These are phyloP conservation scores for Petrocephalus schoutedeni DNA, from an alignment of 2,797 vertebrate genomes.

Conservation along the genomic window DNA sequence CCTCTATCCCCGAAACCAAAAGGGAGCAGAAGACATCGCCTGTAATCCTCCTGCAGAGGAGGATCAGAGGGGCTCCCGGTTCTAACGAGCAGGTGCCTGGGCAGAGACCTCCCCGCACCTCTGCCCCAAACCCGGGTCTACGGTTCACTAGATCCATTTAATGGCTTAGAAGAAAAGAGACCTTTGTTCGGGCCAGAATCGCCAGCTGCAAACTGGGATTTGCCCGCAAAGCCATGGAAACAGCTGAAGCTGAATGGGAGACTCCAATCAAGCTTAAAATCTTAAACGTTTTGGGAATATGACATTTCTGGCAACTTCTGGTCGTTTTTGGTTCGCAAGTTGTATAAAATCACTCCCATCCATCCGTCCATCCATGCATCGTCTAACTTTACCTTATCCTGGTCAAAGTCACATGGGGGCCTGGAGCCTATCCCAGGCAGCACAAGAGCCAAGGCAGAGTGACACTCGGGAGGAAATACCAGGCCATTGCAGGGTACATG, in stretches of 20 bases:
- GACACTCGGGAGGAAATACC: not conserved
- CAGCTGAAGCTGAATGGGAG: slow-evolving; percentile 23
- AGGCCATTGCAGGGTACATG: not conserved
- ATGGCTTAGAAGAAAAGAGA: slow-evolving; percentile 46
- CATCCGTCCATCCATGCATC: not conserved
- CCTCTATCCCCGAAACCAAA: slow-evolving; percentile 31
- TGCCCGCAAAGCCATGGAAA: slow-evolving; percentile 20
- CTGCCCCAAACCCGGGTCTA: slow-evolving; percentile 37
- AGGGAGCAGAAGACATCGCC: slow-evolving; percentile 15
- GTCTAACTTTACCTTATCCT: not conserved
- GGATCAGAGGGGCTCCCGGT: slow-evolving; percentile 34
- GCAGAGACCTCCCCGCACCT: slow-evolving; percentile 46
- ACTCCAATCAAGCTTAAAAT: slow-evolving; percentile 27
- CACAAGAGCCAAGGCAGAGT: not conserved
- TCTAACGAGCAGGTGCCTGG: slow-evolving; percentile 43
- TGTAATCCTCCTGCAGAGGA: slow-evolving; percentile 36
- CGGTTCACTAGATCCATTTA: slow-evolving; percentile 58
- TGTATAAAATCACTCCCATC: not conserved
- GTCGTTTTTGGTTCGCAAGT: not conserved
- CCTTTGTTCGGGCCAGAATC: not conserved
- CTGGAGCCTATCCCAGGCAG: not conserved
- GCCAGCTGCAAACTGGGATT: slow-evolving; percentile 18
- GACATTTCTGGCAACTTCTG: not conserved
- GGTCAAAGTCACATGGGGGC: not conserved
- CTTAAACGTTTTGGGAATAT: slow-evolving; percentile 20